Evolutionary conservation across 2,113 vertebrate genomes (phyloP).

Genomic region (Gallinago media): DNA sequence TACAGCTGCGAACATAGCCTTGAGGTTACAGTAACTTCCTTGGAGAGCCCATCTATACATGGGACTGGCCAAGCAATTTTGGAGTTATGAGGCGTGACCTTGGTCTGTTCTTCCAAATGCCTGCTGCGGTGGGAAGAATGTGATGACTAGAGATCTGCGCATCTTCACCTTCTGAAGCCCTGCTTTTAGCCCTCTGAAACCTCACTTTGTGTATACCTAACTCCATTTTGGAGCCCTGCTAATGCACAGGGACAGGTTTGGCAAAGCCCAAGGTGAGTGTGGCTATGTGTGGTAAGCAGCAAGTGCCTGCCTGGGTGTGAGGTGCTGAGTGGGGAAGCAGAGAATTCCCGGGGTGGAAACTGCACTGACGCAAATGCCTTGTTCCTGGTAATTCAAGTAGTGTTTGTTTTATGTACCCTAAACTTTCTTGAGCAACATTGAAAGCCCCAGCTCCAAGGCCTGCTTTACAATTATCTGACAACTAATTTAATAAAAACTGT

Average conservation of each 20-base stretch:
- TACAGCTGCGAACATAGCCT: not conserved
- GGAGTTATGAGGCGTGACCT: not conserved
- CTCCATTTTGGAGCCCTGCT: not conserved
- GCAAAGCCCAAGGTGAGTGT: accelerated
- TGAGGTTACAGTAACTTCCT: not conserved
- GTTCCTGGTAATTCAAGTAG: not conserved
- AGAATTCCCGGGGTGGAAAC: not conserved
- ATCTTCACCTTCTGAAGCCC: not conserved
- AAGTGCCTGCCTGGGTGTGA: not conserved
- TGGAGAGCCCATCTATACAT: not conserved
- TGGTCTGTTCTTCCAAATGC: not conserved
- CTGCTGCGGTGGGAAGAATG: not conserved
- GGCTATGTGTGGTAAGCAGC: not conserved
- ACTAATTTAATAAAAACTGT: not conserved
- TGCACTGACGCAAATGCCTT: not conserved
- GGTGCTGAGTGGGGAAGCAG: not conserved
- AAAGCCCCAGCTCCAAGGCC: not conserved
- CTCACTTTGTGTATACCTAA: not conserved
- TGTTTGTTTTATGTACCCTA: not conserved
- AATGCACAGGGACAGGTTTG: accelerated
- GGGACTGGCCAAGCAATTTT: not conserved
- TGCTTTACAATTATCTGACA: not conserved
- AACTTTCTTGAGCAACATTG: not conserved
- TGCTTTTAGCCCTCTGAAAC: not conserved
- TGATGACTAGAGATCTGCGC: not conserved